Conservation (phyloP, 2,113 vertebrate genomes). For the Xiphorhynchus elegans region DNA sequence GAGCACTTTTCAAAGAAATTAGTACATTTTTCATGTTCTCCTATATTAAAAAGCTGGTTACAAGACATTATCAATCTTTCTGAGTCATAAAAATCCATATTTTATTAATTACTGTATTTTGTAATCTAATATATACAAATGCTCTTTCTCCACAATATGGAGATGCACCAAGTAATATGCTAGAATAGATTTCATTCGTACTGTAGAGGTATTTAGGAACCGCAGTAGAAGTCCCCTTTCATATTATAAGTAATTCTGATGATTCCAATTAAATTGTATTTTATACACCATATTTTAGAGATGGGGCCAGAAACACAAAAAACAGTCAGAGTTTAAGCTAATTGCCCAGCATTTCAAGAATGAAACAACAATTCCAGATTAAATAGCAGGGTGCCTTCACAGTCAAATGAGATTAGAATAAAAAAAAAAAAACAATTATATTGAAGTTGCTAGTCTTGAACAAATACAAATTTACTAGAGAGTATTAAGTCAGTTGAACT, state of each 20-base stretch:
- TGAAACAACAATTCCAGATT: not conserved
- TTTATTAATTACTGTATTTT: not conserved
- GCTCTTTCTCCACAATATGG: not conserved
- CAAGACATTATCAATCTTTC: not conserved
- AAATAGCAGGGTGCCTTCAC: not conserved
- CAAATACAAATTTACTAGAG: not conserved
- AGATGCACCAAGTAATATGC: not conserved
- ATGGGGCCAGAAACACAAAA: not conserved
- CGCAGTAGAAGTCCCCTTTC: constrained; percentile 4
- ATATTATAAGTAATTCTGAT: not conserved
- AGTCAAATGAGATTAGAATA: not conserved
- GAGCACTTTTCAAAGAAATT: not conserved
- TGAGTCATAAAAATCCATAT: not conserved
- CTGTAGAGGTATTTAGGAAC: not conserved
- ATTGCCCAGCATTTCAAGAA: not conserved
- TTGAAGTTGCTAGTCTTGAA: not conserved
- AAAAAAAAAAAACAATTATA: not conserved
- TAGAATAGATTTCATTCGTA: not conserved
- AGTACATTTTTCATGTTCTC: not conserved
- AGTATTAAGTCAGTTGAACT: not conserved
- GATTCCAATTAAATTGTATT: not conserved
- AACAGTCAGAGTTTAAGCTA: not conserved
- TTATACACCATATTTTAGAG: not conserved
- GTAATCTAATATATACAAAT: not conserved
- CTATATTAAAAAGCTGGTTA: not conserved